Evolutionary conservation across 2,888 invertebrate species (phyloP), one percentile per base, ranked within the genome.

Genomic region (Cataglyphis albicans): DNA sequence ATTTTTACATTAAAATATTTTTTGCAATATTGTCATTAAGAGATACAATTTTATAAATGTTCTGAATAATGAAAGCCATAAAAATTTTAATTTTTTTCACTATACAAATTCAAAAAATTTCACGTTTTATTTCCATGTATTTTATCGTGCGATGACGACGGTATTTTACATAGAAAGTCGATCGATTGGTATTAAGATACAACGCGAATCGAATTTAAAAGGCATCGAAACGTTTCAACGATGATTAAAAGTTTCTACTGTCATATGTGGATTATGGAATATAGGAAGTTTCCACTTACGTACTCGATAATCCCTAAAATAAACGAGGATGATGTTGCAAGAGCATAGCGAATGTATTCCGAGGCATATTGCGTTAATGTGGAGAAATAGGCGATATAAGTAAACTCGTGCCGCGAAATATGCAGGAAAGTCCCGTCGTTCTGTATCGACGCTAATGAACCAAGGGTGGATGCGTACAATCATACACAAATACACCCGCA

Each of bases 161-260:
- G 1, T 59, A n/a, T 72, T 80, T 72, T 59, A 59, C 12, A 21
- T 4, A 12, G 78, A n/a, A 70, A 70, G 21, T 41, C 70, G 57
- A 74, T 74, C 52, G 81, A 65, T 70, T 35, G 25, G 12, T 29
- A 61, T 41, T 12, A 7, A 81, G 70, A 63, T 61, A 32, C 61
- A 63, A 59, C 65, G 48, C 35, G 35, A 35, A 29, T 12, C 38
- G 18, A 48, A 5, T 18, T 48, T 6, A 5, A 25, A 68, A 84
- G 88, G 90, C 89, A 84, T 90, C 92, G 90, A 93, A 93, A 93
- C 85, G 82, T 93, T 93, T 90, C 86, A 74, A 90, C 84, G 91
- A 90, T 92, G 52, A 92, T 92, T 90, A 88, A 92, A 88, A 92
- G 91, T 90, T 83, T 84, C 86, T 91, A 87, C 61, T 61, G 76